These are phyloP conservation scores for Meganola albula DNA, from an alignment of 2,888 invertebrate genomes.

Conservation along the genomic window DNA sequence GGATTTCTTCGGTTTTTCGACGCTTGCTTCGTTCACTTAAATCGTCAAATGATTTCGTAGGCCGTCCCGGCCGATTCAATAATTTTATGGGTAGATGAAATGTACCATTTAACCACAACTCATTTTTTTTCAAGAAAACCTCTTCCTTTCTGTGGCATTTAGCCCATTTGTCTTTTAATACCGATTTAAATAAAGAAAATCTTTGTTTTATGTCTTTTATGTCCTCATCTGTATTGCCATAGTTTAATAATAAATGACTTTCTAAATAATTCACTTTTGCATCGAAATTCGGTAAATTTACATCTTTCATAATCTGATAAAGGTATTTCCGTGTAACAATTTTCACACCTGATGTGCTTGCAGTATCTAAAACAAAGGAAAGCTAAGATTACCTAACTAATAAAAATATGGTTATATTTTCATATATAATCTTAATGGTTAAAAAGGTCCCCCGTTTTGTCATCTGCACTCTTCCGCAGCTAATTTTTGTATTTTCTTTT, in stretches of 20 bases:
- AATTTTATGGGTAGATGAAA: conserved; percentile 1
- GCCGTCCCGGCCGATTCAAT: too few relatives aligned
- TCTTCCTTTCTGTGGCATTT: background rate
- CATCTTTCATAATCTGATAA: background rate
- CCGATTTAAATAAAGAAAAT: conserved; percentile 2
- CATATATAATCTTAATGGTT: too few relatives aligned
- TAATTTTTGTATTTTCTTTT: too few relatives aligned
- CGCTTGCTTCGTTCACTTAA: conserved; percentile 4
- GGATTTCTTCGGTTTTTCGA: background rate
- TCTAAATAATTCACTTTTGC: conserved; percentile 1
- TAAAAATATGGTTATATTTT: too few relatives aligned
- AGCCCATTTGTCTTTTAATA: background rate
- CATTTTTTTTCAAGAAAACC: background rate
- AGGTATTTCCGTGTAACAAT: background rate
- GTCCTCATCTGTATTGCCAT: background rate
- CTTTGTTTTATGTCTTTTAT: conserved; percentile 1
- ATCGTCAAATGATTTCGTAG: conserved; percentile 26
- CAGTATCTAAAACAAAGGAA: too few relatives aligned
- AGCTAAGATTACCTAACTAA: too few relatives aligned
- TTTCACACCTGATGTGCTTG: background rate
- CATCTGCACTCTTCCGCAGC: too few relatives aligned
- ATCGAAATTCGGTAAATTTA: background rate
- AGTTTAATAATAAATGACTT: background rate
- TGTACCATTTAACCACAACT: conserved; percentile 2
- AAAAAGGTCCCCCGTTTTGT: too few relatives aligned